Conservation (phyloP, 2,888 invertebrate genomes). For the Perithous albicinctus region DNA sequence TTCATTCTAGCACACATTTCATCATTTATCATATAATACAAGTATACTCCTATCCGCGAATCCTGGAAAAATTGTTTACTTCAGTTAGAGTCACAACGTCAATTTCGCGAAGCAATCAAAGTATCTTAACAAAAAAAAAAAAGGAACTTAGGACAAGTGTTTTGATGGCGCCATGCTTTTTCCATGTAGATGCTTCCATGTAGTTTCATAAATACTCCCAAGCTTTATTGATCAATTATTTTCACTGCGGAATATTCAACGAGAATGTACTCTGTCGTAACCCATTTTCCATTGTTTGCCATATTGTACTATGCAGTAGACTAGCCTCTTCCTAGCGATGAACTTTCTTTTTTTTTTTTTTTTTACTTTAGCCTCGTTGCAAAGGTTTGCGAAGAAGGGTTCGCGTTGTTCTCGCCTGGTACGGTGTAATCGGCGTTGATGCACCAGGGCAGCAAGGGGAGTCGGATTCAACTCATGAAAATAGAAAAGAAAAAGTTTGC, state of each 20-base stretch:
- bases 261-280: slow-evolving; percentile 30
- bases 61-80: too few relatives aligned
- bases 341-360: too few relatives aligned
- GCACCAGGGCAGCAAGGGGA: slow-evolving; percentile 21
- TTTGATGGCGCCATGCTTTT: too few relatives aligned
- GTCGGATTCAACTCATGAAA: slow-evolving; percentile 48
- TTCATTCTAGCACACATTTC: too few relatives aligned
- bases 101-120: too few relatives aligned
- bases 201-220: too few relatives aligned
- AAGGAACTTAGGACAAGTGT: too few relatives aligned
- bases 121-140: too few relatives aligned
- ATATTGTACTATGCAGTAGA: neutral
- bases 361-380: slow-evolving; percentile 1
- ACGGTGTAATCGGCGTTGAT: slow-evolving; percentile 53
- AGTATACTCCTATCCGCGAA: too few relatives aligned
- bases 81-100: too few relatives aligned
- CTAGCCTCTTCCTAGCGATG: slow-evolving; percentile 19
- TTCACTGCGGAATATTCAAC: neutral
- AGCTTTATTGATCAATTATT: neutral
- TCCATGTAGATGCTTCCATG: too few relatives aligned
- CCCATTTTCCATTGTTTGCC: slow-evolving; percentile 20
- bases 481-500: slow-evolving; percentile 37
- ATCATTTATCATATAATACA: too few relatives aligned
- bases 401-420: slow-evolving; percentile 21
- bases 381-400: slow-evolving; percentile 41